These are phyloP conservation scores for Nephila pilipes DNA, from an alignment of 1,140 invertebrate genomes.

Conservation along the genomic window DNA sequence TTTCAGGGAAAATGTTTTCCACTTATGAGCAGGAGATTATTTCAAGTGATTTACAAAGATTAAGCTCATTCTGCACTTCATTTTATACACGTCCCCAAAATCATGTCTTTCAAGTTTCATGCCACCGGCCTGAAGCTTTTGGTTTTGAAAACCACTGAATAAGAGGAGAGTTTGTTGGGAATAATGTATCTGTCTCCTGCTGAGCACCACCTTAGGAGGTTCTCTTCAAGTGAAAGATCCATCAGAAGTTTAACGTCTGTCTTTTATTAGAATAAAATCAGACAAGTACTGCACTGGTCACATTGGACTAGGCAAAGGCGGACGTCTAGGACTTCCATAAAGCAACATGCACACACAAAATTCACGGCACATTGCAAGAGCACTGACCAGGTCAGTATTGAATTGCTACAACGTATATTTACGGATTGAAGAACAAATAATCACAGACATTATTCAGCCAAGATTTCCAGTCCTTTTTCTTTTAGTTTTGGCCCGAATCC, in stretches of 20 bases:
- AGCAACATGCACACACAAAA: constrained; percentile 74
- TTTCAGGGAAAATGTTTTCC: constrained; percentile 73
- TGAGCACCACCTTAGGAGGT: constrained; percentile 73
- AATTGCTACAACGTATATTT: constrained; percentile 75
- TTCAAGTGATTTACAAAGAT: constrained; percentile 76
- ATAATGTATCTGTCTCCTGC: constrained; percentile 71
- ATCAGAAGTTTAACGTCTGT: constrained; percentile 75
- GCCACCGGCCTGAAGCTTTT: constrained; percentile 73
- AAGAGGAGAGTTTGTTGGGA: constrained; percentile 69
- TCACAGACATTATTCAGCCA: constrained; percentile 75
- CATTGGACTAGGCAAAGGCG: constrained; percentile 70
- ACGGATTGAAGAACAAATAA: constrained; percentile 76
- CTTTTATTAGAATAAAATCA: constrained; percentile 67
- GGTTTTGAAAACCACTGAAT: constrained; percentile 76
- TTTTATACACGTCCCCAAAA: constrained; percentile 71
- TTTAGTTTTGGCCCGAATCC: constrained; percentile 71
- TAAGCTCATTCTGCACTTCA: constrained; percentile 76
- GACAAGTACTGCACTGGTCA: constrained; percentile 73
- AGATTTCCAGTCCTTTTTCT: constrained; percentile 45
- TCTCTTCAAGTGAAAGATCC: constrained; percentile 73
- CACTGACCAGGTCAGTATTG: constrained; percentile 73
- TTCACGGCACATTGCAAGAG: constrained; percentile 73
- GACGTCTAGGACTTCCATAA: constrained; percentile 75
- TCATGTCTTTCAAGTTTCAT: constrained; percentile 76
- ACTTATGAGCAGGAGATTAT: constrained; percentile 76